phyloP scores from a whole-genome alignment of 2,113 vertebrate genomes.

The Sander lucioperca region DNA sequence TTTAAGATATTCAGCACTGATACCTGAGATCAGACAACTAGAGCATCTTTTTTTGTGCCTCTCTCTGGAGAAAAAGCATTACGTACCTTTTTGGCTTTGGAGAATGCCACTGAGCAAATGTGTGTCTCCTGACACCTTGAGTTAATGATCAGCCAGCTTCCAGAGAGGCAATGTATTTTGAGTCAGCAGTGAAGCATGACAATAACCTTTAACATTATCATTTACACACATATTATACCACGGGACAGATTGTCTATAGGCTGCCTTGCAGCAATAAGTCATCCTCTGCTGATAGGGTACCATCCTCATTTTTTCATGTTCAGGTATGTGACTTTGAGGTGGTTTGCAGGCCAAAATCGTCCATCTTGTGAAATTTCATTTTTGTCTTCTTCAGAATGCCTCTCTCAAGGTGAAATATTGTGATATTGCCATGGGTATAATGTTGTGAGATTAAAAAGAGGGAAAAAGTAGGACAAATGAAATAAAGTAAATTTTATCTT shows the following conservation, averaged over 20 bases:
- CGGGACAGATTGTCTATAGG: conserved; percentile 79
- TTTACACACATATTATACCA: conserved; percentile 79
- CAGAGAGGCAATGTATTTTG: conserved; percentile 72
- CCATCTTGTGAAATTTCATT: conserved; percentile 76
- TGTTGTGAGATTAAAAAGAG: conserved; percentile 66
- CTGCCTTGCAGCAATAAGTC: conserved; percentile 73
- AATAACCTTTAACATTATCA: conserved; percentile 84
- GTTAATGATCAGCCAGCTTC: conserved; percentile 80
- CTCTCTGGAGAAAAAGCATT: conserved; percentile 43
- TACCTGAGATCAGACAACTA: conserved; percentile 43
- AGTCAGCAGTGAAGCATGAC: conserved; percentile 76
- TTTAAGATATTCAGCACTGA: conserved; percentile 50
- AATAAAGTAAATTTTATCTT: conserved; percentile 71
- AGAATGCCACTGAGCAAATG: conserved; percentile 78
- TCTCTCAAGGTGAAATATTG: conserved; percentile 77
- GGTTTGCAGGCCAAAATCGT: conserved; percentile 68
- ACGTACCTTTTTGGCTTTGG: conserved; percentile 66
- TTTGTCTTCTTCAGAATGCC: conserved; percentile 64
- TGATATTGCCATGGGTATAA: conserved; percentile 54
- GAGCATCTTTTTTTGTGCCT: conserved; percentile 28
- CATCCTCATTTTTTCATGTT: conserved; percentile 61
- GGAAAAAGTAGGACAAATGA: conserved; percentile 29
- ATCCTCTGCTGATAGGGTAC: conserved; percentile 68
- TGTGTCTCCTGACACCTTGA: conserved; percentile 79
- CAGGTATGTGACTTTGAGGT: conserved; percentile 76